Evolutionary conservation across 2,797 vertebrate species (phyloP).

Genomic region (Triplophysa bombifrons): DNA sequence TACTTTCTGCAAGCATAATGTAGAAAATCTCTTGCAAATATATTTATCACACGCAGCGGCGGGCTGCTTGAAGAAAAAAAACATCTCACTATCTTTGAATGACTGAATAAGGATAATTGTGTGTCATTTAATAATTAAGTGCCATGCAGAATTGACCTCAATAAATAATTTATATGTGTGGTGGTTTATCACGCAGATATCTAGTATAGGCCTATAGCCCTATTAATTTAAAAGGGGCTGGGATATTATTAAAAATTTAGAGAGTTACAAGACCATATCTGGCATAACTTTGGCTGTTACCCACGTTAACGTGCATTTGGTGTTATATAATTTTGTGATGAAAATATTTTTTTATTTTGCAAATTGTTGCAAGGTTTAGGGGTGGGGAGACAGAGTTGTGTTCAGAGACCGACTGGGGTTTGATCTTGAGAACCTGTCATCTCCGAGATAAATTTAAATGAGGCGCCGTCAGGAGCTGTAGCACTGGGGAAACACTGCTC

Average conservation of each 20-base stretch:
- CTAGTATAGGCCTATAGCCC: too few relatives aligned
- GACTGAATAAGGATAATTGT: constrained; percentile 8
- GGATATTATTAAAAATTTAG: neutral
- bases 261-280: neutral
- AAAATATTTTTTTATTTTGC: too few relatives aligned
- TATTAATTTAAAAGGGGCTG: neutral
- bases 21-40: neutral
- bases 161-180: constrained; percentile 14
- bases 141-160: constrained; percentile 5
- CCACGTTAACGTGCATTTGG: neutral
- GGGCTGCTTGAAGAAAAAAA: constrained; percentile 2
- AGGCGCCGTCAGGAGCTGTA: too few relatives aligned
- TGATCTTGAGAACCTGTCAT: too few relatives aligned
- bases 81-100: neutral
- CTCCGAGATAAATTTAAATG: too few relatives aligned
- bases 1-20: neutral
- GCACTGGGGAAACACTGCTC: too few relatives aligned
- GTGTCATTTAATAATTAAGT: constrained; percentile 40
- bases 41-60: neutral
- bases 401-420: too few relatives aligned
- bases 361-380: too few relatives aligned
- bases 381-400: too few relatives aligned
- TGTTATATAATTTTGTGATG: too few relatives aligned
- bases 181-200: neutral
- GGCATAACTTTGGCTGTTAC: neutral